Percentiles rank a stretch among this genome's conserved stretches.
These are phyloP conservation scores for Rhagonycha fulva DNA, from an alignment of 2,888 invertebrate species.

Conservation along the genomic window DNA sequence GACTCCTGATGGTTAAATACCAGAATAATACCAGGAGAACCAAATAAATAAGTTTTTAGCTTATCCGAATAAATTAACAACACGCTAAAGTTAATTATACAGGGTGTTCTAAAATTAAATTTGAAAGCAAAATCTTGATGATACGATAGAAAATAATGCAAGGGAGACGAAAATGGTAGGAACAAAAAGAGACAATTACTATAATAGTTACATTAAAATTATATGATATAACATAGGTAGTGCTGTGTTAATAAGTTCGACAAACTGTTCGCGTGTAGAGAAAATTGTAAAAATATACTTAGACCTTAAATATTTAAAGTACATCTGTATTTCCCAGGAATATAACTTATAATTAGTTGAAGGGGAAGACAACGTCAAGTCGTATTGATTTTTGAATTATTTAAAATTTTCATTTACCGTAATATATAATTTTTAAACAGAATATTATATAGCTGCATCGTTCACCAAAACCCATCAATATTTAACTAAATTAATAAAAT, in stretches of 20 bases:
- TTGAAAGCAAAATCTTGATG: background rate
- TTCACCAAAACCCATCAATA: background rate
- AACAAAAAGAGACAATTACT: background rate
- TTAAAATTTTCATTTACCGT: slow-evolving; percentile 8
- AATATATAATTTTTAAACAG: background rate
- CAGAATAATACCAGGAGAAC: too few species aligned
- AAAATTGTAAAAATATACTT: slow-evolving; percentile 29
- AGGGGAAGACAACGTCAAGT: slow-evolving; percentile 26
- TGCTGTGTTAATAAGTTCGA: slow-evolving; percentile 19
- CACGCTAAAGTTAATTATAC: too few species aligned
- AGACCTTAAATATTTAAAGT: slow-evolving; percentile 37
- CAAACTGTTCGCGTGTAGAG: slow-evolving; percentile 33
- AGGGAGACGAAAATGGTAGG: background rate
- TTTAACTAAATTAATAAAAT: background rate
- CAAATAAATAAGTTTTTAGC: too few species aligned
- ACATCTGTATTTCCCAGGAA: slow-evolving; percentile 42
- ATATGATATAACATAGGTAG: background rate
- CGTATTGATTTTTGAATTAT: slow-evolving; percentile 34
- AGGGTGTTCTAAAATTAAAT: too few species aligned
- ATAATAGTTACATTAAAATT: background rate
- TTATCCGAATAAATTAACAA: too few species aligned
- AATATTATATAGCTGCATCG: background rate
- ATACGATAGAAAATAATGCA: background rate
- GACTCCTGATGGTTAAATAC: too few species aligned
- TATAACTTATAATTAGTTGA: slow-evolving; percentile 41